phyloP scores from a whole-genome alignment of 2,888 invertebrate genomes.

The Campoplex capitator region DNA sequence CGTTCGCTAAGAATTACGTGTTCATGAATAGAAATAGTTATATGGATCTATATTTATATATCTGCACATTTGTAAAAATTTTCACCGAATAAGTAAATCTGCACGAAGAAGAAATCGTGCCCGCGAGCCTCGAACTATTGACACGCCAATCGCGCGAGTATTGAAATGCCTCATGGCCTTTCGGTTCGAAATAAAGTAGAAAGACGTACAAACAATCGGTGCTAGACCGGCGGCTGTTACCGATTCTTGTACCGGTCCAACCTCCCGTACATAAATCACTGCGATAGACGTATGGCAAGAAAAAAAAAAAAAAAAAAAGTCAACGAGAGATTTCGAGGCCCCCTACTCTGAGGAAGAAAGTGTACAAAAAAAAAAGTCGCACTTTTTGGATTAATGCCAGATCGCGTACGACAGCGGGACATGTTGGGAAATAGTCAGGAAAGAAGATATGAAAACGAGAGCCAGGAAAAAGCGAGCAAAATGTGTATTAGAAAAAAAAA shows the following conservation, averaged over 20 bases:
- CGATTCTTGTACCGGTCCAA: conserved; percentile 6
- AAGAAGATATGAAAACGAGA: conserved; percentile 34
- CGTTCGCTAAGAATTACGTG: neutral
- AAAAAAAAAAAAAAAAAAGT: neutral
- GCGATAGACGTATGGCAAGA: neutral
- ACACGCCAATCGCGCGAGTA: conserved; percentile 64
- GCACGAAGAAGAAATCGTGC: conserved; percentile 27
- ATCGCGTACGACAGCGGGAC: conserved; percentile 3
- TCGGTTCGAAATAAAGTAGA: conserved; percentile 30
- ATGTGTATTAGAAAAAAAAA: neutral
- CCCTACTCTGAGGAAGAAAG: conserved; percentile 21
- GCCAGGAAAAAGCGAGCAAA: neutral
- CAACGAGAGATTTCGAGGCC: conserved; percentile 30
- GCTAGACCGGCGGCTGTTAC: conserved; percentile 35
- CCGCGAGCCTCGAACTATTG: conserved; percentile 60
- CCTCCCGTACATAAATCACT: conserved; percentile 63
- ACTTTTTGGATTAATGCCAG: conserved; percentile 67
- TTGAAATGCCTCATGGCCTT: conserved; percentile 58
- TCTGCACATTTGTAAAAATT: conserved; percentile 6
- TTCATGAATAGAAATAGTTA: neutral
- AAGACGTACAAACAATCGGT: conserved; percentile 38
- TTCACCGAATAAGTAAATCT: conserved; percentile 26
- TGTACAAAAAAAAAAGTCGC: conserved; percentile 27
- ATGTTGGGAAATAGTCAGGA: conserved; percentile 2
- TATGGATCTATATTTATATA: neutral